Percentiles rank a stretch among this genome's conserved stretches.
phyloP scores from a whole-genome alignment of 2,797 vertebrate species.

The Garrulus glandarius region DNA sequence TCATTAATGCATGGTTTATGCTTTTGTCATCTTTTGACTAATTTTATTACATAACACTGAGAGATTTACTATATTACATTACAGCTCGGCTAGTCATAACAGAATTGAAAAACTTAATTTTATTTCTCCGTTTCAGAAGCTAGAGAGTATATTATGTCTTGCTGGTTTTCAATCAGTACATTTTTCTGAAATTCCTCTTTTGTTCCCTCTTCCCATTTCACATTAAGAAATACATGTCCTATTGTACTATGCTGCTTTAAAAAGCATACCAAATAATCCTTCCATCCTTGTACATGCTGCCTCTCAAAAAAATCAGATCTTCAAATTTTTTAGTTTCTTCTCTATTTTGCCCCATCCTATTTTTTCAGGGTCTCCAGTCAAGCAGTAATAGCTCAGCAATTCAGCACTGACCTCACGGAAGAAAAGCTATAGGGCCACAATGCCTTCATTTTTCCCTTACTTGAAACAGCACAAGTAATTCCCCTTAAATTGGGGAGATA shows the following conservation, averaged over 20 bases:
- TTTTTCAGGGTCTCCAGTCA: neutral
- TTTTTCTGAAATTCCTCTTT: neutral
- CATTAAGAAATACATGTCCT: neutral
- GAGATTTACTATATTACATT: slow-evolving; percentile 25
- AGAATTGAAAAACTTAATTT: slow-evolving; percentile 39
- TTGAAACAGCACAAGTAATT: neutral
- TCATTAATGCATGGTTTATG: slow-evolving; percentile 45
- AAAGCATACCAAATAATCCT: neutral
- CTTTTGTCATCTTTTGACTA: slow-evolving; percentile 56
- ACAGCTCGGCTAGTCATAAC: slow-evolving; percentile 12
- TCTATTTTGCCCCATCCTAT: neutral
- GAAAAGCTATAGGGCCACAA: neutral
- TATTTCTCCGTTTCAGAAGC: slow-evolving; percentile 1
- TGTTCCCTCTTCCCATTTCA: neutral
- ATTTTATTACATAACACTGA: slow-evolving; percentile 48
- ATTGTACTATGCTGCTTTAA: accelerated
- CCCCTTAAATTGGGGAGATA: neutral
- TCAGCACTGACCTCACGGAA: neutral
- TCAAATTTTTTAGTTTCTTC: neutral
- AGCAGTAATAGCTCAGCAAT: neutral
- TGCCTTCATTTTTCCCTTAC: neutral
- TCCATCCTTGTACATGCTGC: neutral
- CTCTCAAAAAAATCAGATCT: neutral
- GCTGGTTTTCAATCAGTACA: neutral
- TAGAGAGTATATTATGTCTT: neutral